Percentiles rank a stretch among this genome's conserved stretches.
phyloP scores from a whole-genome alignment of 2,797 vertebrate genomes.

The Sebastes iracundus region DNA sequence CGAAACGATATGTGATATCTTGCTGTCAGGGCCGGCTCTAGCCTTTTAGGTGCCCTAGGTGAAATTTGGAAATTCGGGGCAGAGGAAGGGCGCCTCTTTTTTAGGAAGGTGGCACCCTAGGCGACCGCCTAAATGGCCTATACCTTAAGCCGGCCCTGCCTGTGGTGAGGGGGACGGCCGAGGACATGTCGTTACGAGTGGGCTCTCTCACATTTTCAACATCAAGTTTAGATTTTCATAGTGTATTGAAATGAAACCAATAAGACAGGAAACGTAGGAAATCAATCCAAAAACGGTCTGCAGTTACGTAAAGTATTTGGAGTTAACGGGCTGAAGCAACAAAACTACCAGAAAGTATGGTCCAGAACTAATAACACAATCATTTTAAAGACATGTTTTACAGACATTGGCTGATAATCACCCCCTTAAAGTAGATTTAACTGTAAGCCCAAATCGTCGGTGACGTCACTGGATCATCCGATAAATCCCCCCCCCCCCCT shows the following conservation, averaged over 20 bases:
- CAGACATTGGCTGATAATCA: slow-evolving; percentile 1
- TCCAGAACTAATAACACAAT: background rate
- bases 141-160: too few relatives aligned
- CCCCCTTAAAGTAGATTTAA: background rate
- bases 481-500: background rate
- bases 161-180: too few relatives aligned
- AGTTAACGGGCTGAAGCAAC: slow-evolving; percentile 1
- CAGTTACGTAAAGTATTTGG: background rate
- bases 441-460: background rate
- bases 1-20: too few relatives aligned
- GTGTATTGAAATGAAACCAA: slow-evolving; percentile 14
- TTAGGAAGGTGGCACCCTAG: too few relatives aligned
- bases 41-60: too few relatives aligned
- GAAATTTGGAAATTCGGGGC: too few relatives aligned
- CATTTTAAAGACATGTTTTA: background rate
- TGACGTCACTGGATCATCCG: background rate
- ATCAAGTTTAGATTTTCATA: slow-evolving; percentile 1
- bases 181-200: too few relatives aligned
- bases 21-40: too few relatives aligned
- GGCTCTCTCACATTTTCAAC: background rate
- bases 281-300: background rate
- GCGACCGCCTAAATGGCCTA: too few relatives aligned
- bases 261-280: background rate
- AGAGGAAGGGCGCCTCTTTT: too few relatives aligned
- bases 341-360: slow-evolving; percentile 4